Conservation (phyloP, 2,888 invertebrate species). For the Caenorhabditis sp. region DNA sequence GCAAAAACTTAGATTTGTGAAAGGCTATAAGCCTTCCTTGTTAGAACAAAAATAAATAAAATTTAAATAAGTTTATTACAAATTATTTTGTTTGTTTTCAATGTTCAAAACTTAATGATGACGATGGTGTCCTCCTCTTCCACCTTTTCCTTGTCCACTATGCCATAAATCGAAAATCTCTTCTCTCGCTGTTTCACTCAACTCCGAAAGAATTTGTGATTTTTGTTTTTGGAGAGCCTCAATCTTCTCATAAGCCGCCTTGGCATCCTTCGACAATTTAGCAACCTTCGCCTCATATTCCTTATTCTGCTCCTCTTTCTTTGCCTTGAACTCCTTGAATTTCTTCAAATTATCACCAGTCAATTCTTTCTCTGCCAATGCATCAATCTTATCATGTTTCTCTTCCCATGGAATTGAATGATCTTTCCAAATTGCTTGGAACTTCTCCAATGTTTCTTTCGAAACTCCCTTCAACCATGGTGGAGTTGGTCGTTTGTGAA, state of each 20-base stretch:
- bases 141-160: constrained; percentile 3
- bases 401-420: constrained; percentile 37
- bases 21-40: too few species aligned
- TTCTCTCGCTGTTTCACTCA: constrained; percentile 45
- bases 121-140: background rate
- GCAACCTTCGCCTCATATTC: constrained; percentile 53
- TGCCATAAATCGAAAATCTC: constrained; percentile 51
- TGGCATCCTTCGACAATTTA: constrained; percentile 53
- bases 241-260: constrained; percentile 52
- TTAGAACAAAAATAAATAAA: too few species aligned
- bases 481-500: constrained; percentile 22
- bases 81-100: too few species aligned
- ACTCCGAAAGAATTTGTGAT: constrained; percentile 44
- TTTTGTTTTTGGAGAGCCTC: constrained; percentile 54
- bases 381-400: constrained; percentile 49
- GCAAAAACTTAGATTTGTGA: too few species aligned
- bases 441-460: constrained; percentile 41
- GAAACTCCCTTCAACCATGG: constrained; percentile 37
- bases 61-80: too few species aligned
- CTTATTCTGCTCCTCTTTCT: constrained; percentile 41
- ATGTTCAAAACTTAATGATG: too few species aligned
- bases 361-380: constrained; percentile 51
- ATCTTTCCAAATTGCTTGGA: constrained; percentile 49
- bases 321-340: constrained; percentile 54
- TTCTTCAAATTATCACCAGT: constrained; percentile 54